Evolutionary conservation across 2,113 vertebrate species (phyloP).

Genomic region (Aptenodytes patagonicus): DNA sequence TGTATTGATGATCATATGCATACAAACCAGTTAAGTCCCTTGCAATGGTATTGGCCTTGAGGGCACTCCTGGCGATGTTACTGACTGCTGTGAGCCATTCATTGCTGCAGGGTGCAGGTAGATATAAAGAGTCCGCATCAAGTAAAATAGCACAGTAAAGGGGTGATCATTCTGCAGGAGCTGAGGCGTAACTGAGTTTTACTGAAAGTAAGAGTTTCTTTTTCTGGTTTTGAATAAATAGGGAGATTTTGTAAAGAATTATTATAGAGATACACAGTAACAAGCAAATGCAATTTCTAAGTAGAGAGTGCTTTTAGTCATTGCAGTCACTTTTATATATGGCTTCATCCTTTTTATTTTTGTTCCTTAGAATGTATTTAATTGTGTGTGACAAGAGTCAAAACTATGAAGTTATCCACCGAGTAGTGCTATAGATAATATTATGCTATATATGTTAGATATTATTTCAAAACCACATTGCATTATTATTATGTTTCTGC

Average conservation of each 20-base stretch:
- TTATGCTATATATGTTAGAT: neutral
- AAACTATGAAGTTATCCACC: neutral
- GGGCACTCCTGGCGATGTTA: neutral
- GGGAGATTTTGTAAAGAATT: neutral
- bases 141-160: neutral
- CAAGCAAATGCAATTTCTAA: neutral
- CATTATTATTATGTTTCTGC: neutral
- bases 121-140: neutral
- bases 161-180: neutral
- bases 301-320: neutral
- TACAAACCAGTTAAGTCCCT: neutral
- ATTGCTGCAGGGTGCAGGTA: neutral
- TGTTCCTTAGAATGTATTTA: neutral
- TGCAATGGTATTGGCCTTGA: neutral
- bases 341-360: neutral
- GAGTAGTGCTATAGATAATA: neutral
- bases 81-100: neutral
- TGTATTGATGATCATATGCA: neutral
- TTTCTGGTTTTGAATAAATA: neutral
- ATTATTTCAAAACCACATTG: neutral
- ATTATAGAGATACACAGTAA: neutral
- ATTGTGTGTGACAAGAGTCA: neutral
- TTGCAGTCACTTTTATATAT: neutral
- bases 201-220: neutral
- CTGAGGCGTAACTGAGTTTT: neutral